phyloP scores from a whole-genome alignment of 2,888 invertebrate genomes.

The Orthosia cruda region DNA sequence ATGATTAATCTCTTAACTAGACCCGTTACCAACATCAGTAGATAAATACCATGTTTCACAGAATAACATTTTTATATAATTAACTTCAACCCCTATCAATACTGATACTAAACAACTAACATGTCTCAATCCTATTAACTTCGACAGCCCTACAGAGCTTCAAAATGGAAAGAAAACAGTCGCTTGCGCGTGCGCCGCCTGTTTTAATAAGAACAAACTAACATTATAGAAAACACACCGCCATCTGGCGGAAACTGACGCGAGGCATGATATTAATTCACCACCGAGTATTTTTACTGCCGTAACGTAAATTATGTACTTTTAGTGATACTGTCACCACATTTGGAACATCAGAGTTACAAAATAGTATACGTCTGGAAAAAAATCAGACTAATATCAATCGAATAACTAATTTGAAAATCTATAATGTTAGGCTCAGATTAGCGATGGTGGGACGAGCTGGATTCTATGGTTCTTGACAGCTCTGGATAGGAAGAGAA shows the following conservation, averaged over 20 bases:
- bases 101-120: background rate
- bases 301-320: constrained; percentile 43
- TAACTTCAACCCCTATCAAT: constrained; percentile 17
- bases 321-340: constrained; percentile 46
- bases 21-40: no score
- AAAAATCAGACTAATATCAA: background rate
- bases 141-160: constrained; percentile 73
- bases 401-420: background rate
- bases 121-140: constrained; percentile 7
- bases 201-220: constrained; percentile 81
- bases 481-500: no score
- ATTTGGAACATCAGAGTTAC: background rate
- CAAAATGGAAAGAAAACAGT: constrained; percentile 85
- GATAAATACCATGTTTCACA: background rate
- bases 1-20: no score
- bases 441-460: background rate
- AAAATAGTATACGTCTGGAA: background rate
- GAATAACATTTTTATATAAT: no score
- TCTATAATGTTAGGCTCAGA: background rate
- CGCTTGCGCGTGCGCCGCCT: constrained; percentile 75
- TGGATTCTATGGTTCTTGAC: background rate
- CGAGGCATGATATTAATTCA: constrained; percentile 61
- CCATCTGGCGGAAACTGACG: constrained; percentile 84
- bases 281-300: constrained; percentile 51
- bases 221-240: constrained; percentile 70